Percentiles rank a stretch among this genome's conserved stretches.
Conservation (phyloP, 2,888 invertebrate species). For the Gastracanthus pulcherrimus region DNA sequence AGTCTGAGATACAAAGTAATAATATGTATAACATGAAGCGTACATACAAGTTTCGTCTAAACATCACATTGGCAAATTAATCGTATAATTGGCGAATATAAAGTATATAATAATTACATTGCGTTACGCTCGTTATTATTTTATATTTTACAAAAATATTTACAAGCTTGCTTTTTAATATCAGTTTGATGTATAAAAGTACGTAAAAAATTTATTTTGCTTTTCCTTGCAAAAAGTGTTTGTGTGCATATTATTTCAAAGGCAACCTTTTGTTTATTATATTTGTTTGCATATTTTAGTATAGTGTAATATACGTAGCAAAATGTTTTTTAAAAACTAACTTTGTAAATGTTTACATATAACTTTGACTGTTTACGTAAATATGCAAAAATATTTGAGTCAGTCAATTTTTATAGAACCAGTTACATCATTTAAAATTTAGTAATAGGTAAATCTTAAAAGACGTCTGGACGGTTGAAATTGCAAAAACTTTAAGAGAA, state of each 20-base stretch:
- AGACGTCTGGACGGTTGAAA: constrained; percentile 38
- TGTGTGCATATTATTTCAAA: constrained; percentile 38
- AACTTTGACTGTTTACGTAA: constrained; percentile 19
- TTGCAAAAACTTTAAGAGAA: constrained; percentile 15
- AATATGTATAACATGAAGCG: constrained; percentile 35
- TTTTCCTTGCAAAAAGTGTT: constrained; percentile 51
- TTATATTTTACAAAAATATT: constrained; percentile 64
- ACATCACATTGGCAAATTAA: constrained; percentile 72
- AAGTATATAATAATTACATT: constrained; percentile 59
- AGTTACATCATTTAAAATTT: constrained; percentile 22
- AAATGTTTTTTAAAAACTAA: constrained; percentile 21
- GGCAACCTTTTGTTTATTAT: constrained; percentile 30
- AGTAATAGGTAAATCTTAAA: constrained; percentile 7
- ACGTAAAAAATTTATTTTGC: constrained; percentile 52
- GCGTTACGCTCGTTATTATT: constrained; percentile 55
- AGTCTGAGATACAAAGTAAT: constrained; percentile 15
- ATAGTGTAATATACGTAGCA: not conserved
- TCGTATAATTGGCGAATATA: constrained; percentile 58
- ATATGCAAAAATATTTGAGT: constrained; percentile 7
- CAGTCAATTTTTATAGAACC: not conserved
- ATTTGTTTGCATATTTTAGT: constrained; percentile 7
- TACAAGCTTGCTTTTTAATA: constrained; percentile 59
- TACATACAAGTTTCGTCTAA: constrained; percentile 65
- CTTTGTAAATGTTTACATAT: not conserved
- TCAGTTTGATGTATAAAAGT: constrained; percentile 61